These are phyloP conservation scores for Alosa alosa DNA, from an alignment of 2,113 vertebrate genomes.

Conservation along the genomic window DNA sequence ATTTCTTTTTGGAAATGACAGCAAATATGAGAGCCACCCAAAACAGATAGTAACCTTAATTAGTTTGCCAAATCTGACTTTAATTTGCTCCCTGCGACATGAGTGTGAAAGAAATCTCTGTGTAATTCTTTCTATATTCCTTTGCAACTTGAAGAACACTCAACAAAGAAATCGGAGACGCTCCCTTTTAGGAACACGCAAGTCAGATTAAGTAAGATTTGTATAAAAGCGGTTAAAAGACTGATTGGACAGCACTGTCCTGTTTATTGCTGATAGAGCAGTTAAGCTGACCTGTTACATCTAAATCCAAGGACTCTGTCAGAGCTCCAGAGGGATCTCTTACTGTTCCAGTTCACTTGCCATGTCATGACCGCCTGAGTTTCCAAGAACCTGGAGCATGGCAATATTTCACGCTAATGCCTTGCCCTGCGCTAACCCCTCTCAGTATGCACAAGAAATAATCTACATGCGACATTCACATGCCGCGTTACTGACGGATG, in stretches of 20 bases:
- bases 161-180: not conserved
- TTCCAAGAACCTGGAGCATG: conserved; percentile 29
- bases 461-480: conserved; percentile 10
- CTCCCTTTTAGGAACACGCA: not conserved
- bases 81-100: not conserved
- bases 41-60: not conserved
- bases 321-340: conserved; percentile 21
- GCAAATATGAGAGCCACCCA: not conserved
- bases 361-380: conserved; percentile 17
- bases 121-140: not conserved
- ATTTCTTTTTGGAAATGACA: not conserved
- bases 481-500: conserved; percentile 8
- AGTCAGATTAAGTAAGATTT: not conserved
- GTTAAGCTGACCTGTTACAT: not conserved
- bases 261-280: not conserved
- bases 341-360: conserved; percentile 21
- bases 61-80: not conserved
- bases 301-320: conserved; percentile 5
- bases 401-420: conserved; percentile 37
- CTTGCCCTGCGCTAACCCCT: conserved; percentile 30
- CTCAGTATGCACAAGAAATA: conserved; percentile 21
- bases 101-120: not conserved
- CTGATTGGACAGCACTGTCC: not conserved
- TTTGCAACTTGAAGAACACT: not conserved
- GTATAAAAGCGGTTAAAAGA: not conserved